Evolutionary conservation across 2,113 vertebrate genomes (phyloP).

Genomic region (Lota lota): DNA sequence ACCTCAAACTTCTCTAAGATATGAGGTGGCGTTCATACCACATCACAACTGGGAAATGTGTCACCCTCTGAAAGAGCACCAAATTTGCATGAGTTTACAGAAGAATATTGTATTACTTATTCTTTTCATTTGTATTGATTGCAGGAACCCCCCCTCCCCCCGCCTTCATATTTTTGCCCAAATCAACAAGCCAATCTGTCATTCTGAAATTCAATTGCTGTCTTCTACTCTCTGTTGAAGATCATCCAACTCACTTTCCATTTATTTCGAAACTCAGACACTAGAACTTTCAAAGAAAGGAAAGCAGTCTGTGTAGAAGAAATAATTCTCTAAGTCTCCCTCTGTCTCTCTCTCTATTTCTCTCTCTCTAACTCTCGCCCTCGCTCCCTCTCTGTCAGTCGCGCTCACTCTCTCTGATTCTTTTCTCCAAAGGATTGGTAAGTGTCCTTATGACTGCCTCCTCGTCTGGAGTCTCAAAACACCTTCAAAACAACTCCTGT

Average conservation of each 20-base stretch:
- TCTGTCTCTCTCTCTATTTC: slow-evolving; percentile 13
- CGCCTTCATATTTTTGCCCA: background rate
- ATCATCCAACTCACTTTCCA: slow-evolving; percentile 41
- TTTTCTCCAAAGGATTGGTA: background rate
- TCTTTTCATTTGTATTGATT: background rate
- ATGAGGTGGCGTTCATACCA: background rate
- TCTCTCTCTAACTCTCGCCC: slow-evolving; percentile 13
- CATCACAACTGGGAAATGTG: slow-evolving; percentile 26
- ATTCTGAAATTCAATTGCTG: slow-evolving; percentile 17
- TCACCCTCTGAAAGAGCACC: background rate
- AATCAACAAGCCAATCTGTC: slow-evolving; percentile 13
- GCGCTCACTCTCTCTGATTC: background rate
- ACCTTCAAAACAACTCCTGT: slow-evolving; percentile 6
- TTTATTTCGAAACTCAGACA: slow-evolving; percentile 26
- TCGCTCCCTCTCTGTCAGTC: slow-evolving; percentile 23
- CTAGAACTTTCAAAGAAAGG: slow-evolving; percentile 42
- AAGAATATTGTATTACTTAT: background rate
- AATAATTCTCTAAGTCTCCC: slow-evolving; percentile 52
- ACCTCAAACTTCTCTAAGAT: slow-evolving; percentile 23
- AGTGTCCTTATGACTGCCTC: slow-evolving; percentile 61
- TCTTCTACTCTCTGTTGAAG: slow-evolving; percentile 1
- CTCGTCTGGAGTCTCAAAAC: slow-evolving; percentile 45
- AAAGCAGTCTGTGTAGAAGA: slow-evolving; percentile 49
- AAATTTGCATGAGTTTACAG: background rate
- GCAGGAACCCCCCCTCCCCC: too few species aligned